A percentile compares a stretch with the other conserved stretches of the same genome.
phyloP scores from a whole-genome alignment of 1,140 invertebrate species.

The Ceratina australensis region DNA sequence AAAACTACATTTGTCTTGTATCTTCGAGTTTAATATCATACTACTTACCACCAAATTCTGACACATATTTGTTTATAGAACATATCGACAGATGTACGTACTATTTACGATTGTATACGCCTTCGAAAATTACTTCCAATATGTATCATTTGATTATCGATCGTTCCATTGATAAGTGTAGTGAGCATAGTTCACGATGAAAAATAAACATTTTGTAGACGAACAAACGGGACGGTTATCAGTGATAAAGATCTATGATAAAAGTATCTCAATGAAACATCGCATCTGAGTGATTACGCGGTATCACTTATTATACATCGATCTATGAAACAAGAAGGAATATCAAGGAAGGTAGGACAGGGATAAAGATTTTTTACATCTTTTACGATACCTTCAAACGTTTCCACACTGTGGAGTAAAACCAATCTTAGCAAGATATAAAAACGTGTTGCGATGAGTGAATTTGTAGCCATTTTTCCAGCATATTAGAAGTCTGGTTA shows the following conservation, averaged over 20 bases:
- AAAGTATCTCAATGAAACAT: neutral
- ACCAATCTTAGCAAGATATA: constrained; percentile 32
- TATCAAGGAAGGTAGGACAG: neutral
- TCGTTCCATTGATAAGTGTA: neutral
- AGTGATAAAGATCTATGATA: neutral
- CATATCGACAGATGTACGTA: neutral
- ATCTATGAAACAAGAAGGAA: neutral
- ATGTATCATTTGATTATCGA: neutral
- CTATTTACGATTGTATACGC: neutral
- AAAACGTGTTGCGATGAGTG: constrained; percentile 23
- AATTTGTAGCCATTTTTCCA: constrained; percentile 17
- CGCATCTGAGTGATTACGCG: neutral
- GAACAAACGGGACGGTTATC: neutral
- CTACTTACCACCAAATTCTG: constrained; percentile 43
- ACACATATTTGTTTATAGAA: too few relatives aligned
- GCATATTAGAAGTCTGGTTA: neutral
- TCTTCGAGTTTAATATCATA: neutral
- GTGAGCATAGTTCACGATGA: too few relatives aligned
- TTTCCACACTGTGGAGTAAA: constrained; percentile 29
- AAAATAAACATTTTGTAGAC: neutral
- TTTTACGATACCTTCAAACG: constrained; percentile 57
- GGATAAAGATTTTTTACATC: constrained; percentile 32
- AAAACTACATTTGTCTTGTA: too few relatives aligned
- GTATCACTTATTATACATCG: neutral
- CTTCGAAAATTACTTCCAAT: neutral